A percentile compares a stretch with the other conserved stretches of the same genome.
Evolutionary conservation across 2,113 vertebrate genomes (phyloP).

Genomic region (Grammomys surdaster): DNA sequence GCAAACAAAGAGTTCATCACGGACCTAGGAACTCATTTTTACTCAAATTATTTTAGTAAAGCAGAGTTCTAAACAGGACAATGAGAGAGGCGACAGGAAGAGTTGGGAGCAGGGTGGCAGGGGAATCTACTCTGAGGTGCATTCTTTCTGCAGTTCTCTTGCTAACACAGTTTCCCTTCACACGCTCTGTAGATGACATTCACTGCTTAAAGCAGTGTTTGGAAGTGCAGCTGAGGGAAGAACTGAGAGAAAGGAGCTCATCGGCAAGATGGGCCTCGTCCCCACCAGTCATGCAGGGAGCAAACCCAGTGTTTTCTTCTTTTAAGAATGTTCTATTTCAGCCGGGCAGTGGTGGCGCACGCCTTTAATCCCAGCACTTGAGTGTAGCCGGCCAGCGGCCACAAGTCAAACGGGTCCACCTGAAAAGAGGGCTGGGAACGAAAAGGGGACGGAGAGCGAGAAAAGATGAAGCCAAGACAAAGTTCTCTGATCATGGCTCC

Average conservation of each 20-base stretch:
- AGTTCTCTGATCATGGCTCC: too few relatives aligned
- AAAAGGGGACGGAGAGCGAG: too few relatives aligned
- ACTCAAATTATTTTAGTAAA: slow-evolving; percentile 11
- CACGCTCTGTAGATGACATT: not conserved
- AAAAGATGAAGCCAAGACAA: too few relatives aligned
- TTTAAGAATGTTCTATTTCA: not conserved
- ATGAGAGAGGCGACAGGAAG: not conserved
- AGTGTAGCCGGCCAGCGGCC: too few relatives aligned
- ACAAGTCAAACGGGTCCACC: too few relatives aligned
- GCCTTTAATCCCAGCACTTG: too few relatives aligned
- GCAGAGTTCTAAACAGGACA: not conserved
- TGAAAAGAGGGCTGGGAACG: too few relatives aligned
- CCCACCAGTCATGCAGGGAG: not conserved
- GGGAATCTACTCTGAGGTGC: not conserved
- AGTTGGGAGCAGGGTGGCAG: too few relatives aligned
- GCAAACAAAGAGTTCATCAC: not conserved
- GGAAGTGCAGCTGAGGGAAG: not conserved
- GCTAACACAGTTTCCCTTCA: not conserved
- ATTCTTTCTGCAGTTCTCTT: not conserved
- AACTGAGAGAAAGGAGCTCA: not conserved
- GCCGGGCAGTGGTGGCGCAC: too few relatives aligned
- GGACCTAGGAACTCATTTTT: not conserved
- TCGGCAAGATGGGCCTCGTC: not conserved
- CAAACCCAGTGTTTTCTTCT: not conserved
- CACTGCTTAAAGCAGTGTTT: not conserved